Percentiles rank a stretch among this genome's conserved stretches.
Evolutionary conservation across 2,113 vertebrate genomes (phyloP).

Genomic region (Elaphurus davidianus): DNA sequence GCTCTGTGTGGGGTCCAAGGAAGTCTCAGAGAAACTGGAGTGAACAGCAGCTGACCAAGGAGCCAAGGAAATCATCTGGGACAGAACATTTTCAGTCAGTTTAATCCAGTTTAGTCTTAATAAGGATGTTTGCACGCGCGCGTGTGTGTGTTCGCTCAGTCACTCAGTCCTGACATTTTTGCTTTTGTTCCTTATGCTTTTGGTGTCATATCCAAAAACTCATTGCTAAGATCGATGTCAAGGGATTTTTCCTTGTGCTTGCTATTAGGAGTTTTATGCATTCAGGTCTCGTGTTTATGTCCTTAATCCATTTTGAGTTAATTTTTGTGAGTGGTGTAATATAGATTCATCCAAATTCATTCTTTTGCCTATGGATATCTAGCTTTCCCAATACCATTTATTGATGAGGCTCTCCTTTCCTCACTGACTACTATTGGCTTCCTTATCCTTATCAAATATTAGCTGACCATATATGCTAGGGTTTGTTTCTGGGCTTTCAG

Average conservation of each 20-base stretch:
- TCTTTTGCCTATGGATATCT: not conserved
- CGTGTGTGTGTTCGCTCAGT: fast-evolving
- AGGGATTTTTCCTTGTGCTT: not conserved
- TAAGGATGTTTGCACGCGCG: not conserved
- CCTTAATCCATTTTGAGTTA: not conserved
- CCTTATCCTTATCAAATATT: not conserved
- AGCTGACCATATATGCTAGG: not conserved
- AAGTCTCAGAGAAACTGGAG: not conserved
- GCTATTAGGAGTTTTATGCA: not conserved
- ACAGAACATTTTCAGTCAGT: not conserved
- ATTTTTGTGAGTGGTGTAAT: not conserved
- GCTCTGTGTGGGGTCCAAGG: not conserved
- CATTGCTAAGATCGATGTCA: not conserved
- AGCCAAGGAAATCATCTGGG: not conserved
- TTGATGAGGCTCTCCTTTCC: not conserved
- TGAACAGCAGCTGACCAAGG: not conserved
- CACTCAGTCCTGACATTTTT: not conserved
- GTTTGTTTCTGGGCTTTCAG: not conserved
- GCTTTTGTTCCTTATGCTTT: not conserved
- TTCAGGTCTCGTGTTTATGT: not conserved
- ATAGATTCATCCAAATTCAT: not conserved
- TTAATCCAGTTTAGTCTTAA: not conserved
- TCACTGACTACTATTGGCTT: not conserved
- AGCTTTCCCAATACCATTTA: not conserved
- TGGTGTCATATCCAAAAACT: not conserved